A percentile compares a stretch with the other conserved stretches of the same genome.
phyloP scores from a whole-genome alignment of 2,888 invertebrate genomes.

The Limnephilus marmoratus region DNA sequence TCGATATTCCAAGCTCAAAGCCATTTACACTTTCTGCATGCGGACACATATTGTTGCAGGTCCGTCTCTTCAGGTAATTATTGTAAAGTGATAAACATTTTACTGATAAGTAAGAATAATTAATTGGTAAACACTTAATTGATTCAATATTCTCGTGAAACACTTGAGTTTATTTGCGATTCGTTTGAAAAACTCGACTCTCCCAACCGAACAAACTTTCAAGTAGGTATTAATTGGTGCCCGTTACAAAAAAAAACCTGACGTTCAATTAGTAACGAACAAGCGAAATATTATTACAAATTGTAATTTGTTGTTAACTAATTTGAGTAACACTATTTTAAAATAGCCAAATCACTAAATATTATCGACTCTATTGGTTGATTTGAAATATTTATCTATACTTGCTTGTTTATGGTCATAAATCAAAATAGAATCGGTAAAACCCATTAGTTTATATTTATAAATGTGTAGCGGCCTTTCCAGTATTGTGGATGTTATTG shows the following conservation, averaged over 20 bases:
- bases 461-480: background rate
- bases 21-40: background rate
- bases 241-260: background rate
- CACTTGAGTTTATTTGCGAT: background rate
- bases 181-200: background rate
- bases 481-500: background rate
- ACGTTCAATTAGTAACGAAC: constrained; percentile 29
- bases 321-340: background rate
- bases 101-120: background rate
- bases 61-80: background rate
- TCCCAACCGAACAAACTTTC: background rate
- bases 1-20: background rate
- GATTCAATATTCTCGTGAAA: background rate
- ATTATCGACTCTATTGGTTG: background rate
- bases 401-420: constrained; percentile 14
- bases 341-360: background rate
- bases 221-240: background rate
- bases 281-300: constrained; percentile 12
- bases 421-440: constrained; percentile 28
- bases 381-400: constrained; percentile 3
- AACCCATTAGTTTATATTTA: constrained; percentile 3
- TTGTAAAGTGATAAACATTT: no score
- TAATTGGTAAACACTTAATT: background rate
- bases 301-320: constrained; percentile 25
- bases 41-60: background rate